Conservation (phyloP, 2,888 invertebrate genomes). For the Eulithis testata region DNA sequence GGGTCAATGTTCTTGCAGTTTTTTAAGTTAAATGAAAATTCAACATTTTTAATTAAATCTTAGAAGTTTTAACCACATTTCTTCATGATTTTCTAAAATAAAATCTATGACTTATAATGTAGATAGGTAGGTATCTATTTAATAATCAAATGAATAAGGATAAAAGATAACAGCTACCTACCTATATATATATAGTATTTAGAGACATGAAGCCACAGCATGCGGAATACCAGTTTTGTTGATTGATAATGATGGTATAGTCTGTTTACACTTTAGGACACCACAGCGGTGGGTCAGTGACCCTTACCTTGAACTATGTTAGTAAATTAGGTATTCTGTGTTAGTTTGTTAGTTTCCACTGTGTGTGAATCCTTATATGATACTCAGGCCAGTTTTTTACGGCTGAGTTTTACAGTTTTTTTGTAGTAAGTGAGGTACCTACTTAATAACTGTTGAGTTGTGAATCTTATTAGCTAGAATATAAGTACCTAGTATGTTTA, state of each 20-base stretch:
- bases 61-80: no score
- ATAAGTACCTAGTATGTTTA: background rate
- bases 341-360: conserved; percentile 34
- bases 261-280: conserved; percentile 33
- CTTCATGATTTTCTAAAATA: no score
- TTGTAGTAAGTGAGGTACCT: background rate
- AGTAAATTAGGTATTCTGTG: no score
- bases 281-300: conserved; percentile 30
- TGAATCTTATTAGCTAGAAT: background rate
- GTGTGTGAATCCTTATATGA: conserved; percentile 17
- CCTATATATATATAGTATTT: background rate
- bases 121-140: no score
- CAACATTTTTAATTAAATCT: no score
- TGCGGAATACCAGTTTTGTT: conserved; percentile 20
- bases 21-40: no score
- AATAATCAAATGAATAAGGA: no score
- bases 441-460: background rate
- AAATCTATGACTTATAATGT: no score
- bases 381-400: background rate
- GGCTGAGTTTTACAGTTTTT: conserved; percentile 4
- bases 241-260: conserved; percentile 34
- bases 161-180: no score
- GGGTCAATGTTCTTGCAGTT: no score
- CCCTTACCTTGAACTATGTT: conserved; percentile 36
- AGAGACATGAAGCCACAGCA: background rate